Base-by-base conservation (phyloP, 2,113 vertebrate genomes). In the Burhinus bistriatus region DNA sequence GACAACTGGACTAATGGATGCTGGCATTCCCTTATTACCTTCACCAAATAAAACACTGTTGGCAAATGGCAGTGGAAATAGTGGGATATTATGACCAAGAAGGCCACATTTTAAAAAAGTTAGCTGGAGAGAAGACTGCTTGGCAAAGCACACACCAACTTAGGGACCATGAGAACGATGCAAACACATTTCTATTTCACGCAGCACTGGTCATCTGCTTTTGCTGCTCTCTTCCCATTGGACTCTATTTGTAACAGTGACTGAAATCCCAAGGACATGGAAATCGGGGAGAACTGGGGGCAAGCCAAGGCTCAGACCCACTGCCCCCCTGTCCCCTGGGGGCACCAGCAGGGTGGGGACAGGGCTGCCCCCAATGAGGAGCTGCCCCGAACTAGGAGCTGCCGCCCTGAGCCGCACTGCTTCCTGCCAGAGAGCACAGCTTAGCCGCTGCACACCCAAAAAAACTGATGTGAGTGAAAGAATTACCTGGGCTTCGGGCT, bases 91-190 rank as follows among this genome's bases (percentile, higher is more conserved):
- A 68, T 57, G 18, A 59, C 30, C 9, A 57, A 72, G 69, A 62
- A 77, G 22, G 19, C 7, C 42, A 47, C 0, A 0, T 29, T 81
- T 68, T 2, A 58, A 55, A 59, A 49, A 51, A 62, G n/a, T 49
- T 30, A 44, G 22, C 76, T 55, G 64, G 45, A 80, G 32, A 59
- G 54, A 32, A 52, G 26, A 15, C 11, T 54, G 45, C 19, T 58
- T 77, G 72, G 64, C 8, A 14, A 65, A 65, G 40, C 69, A 62
- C 45, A 47, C 25, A 38, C 7, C 1, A 1, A 23, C 52, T 20
- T 15, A 16, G 11, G 34, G 30, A 64, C 25, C 8, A 5, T 3
- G 9, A 34, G 59, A 84, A 77, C 7, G 36, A 36, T 22, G 59
- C 57, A 68, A 55, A 52, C 47, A 30, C 12, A 13, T 52, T 82